Base-by-base conservation (phyloP, 2,113 vertebrate species). In the Piaya cayana region DNA sequence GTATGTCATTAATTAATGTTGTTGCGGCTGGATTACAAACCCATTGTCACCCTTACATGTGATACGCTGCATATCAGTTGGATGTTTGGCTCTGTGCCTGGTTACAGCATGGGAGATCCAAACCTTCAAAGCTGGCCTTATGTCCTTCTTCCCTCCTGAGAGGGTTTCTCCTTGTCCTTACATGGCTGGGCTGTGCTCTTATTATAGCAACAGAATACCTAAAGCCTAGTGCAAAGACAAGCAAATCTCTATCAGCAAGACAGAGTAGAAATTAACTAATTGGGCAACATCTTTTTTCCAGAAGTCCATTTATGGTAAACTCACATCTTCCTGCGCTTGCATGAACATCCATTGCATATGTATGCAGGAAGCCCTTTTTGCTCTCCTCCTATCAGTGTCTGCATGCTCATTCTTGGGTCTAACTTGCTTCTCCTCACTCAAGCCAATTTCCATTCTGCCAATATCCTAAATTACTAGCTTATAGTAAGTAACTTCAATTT, bases 1-100 rank as follows among this genome's bases (percentile, higher is more conserved):
- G 34, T 82, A 82, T 71, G 75, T 86, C 69, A 23, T 77, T 91
- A 92, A 91, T 60, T 90, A 82, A 79, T 77, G 91, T 94, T 97
- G 83, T 92, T 91, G 82, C 80, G 92, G 94, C 68, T 97, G 94
- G 91, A 96, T 97, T 96, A 96, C 91, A 95, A 96, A 94, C 36
- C n/a, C 55, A 77, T 68, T 63, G 87, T 94, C 96, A 97, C 94
- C 93, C 82, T 95, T 94, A 87, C 76, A 80, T 10, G 29, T 43
- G 82, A 96, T 75, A 81, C 92, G 56, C 63, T 53, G 34, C 34
- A 1, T 90, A 86, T 89, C 91, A 76, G 68, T 76, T 93, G 93
- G 62, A 94, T 92, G 82, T 88, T 96, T 98, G 97, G 98, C 97
- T 71, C 68, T 21, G 53, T 96, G 96, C 96, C 98, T 97, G 89